Evolutionary conservation across 2,113 vertebrate species (phyloP).

Genomic region (Melospiza georgiana): DNA sequence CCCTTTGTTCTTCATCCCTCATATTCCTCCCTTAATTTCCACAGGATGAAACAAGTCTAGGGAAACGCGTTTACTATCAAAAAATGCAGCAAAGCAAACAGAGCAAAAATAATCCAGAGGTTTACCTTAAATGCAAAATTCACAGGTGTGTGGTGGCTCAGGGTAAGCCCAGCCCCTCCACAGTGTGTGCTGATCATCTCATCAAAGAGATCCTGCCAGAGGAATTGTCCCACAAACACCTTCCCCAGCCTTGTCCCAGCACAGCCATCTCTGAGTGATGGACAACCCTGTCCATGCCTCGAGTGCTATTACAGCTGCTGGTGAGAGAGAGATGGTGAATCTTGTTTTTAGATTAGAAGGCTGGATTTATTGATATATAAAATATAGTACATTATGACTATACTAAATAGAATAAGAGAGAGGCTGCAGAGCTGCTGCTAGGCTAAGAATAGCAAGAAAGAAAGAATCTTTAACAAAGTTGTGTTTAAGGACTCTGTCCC

Average conservation of each 20-base stretch:
- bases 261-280: neutral
- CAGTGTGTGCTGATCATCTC: neutral
- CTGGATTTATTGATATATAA: no score
- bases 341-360: no score
- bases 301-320: neutral
- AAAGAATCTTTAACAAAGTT: no score
- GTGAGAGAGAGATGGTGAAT: no score
- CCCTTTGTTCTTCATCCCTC: neutral
- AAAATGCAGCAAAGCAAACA: neutral
- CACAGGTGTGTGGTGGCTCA: neutral
- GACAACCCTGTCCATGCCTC: neutral
- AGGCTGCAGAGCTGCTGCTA: no score
- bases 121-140: neutral
- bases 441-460: no score
- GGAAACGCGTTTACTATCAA: neutral
- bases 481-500: no score
- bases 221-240: neutral
- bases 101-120: neutral
- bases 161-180: neutral
- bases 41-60: neutral
- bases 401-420: no score
- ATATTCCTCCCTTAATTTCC: neutral
- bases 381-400: no score
- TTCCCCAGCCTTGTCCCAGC: accelerated
- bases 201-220: neutral